Percentiles rank a stretch among this genome's conserved stretches.
phyloP scores from a whole-genome alignment of 2,888 invertebrate species.

The Aspidapion aeneum region DNA sequence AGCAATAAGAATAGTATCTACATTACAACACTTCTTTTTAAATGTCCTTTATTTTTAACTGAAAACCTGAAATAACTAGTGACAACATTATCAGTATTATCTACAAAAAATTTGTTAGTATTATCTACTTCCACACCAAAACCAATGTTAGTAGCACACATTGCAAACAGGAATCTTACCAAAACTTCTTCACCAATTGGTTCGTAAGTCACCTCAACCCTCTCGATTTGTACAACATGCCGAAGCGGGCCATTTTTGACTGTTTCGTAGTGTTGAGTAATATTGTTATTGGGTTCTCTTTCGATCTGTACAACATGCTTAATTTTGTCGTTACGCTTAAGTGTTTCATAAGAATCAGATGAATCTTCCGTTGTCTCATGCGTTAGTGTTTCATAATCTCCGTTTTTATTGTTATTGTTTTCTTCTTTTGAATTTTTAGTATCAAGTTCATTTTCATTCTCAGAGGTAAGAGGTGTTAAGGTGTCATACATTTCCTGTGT shows the following conservation, averaged over 20 bases:
- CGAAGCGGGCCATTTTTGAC: conserved; percentile 5
- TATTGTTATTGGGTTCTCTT: neutral
- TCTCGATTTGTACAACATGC: conserved; percentile 40
- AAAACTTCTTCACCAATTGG: conserved; percentile 35
- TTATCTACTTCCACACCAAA: neutral
- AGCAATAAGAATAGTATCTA: too few relatives aligned
- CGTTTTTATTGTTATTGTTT: conserved; percentile 13
- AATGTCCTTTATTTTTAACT: too few relatives aligned
- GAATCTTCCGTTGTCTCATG: conserved; percentile 4
- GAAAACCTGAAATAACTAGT: too few relatives aligned
- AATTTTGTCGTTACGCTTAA: conserved; percentile 17
- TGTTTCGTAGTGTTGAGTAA: neutral
- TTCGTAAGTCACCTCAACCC: conserved; percentile 42
- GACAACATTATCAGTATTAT: neutral
- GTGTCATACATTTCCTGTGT: neutral
- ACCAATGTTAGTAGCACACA: conserved; percentile 5
- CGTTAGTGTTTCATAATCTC: neutral
- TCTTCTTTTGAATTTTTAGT: conserved; percentile 6
- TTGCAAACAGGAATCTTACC: conserved; percentile 35
- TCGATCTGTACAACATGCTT: neutral
- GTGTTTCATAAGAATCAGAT: neutral
- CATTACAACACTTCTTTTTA: too few relatives aligned
- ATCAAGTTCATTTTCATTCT: conserved; percentile 10
- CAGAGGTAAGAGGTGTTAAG: conserved; percentile 8
- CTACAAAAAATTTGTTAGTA: neutral